Evolutionary conservation across 2,888 invertebrate species (phyloP), one percentile per base, ranked within the genome.

Genomic region (Tortrix viridana): DNA sequence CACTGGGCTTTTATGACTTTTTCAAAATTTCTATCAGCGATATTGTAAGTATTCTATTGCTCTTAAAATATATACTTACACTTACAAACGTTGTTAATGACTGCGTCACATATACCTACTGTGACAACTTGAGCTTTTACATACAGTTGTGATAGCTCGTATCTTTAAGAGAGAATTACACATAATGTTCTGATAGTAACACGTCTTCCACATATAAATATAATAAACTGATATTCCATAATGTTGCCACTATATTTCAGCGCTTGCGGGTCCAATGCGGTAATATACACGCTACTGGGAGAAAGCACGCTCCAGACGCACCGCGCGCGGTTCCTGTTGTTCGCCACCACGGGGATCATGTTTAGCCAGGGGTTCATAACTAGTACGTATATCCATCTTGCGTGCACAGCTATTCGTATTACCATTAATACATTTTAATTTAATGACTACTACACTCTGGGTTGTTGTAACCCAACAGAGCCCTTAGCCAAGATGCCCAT

Each of bases 221-320:
- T 32, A 3, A 12, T 32, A 26, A 12, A 32, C 32, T 32, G 3
- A 12, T 3, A 32, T 1, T 4, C 14, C 1, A 38, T 41, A 41
- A 38, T 32, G 7, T 12, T 32, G 12, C 32, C 12, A 5, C 16
- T 41, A 16, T 41, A n/a, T 44, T 62, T 37, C 26, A 67, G 67
- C 41, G 65, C 62, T 3, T 67, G 65, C 18, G 67, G 65, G 12
- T 59, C 67, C 1, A 65, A 65, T n/a, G 59, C 67, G 3, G 60
- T 67, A 6, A 53, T 60, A 12, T 67, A 57, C 38, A 58, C 67
- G 26, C 37, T 67, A n/a, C 48, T 65, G 5, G 67, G 67, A 6
- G 67, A 67, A 32, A 62, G 60, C 20, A 67, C 67, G 5, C 49
- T 59, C 9, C 16, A 44, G 7, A 53, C 67, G 2, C 56, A 53